Percentiles rank a stretch among this genome's conserved stretches.
Evolutionary conservation across 2,113 vertebrate genomes (phyloP).

Genomic region (Hipposideros armiger): DNA sequence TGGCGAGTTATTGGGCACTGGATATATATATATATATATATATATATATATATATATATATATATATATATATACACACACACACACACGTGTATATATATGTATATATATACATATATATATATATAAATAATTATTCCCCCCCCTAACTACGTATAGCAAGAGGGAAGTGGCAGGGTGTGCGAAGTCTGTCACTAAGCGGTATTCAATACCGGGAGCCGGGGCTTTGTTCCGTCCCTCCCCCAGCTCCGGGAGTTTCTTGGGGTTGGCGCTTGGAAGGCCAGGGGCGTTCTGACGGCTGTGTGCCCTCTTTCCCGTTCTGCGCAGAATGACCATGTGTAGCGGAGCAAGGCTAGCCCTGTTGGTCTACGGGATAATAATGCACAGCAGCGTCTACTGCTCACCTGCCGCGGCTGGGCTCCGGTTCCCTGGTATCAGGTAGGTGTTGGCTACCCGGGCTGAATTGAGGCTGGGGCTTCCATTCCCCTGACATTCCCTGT

Average conservation of each 20-base stretch:
- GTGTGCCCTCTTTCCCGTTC: slow-evolving; percentile 73
- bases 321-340: slow-evolving; percentile 94
- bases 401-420: slow-evolving; percentile 93
- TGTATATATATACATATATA: not conserved
- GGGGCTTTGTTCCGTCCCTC: not conserved
- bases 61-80: not conserved
- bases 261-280: slow-evolving; percentile 59
- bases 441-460: slow-evolving; percentile 75
- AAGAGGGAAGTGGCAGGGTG: slow-evolving; percentile 21
- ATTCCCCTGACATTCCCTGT: not conserved
- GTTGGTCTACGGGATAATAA: slow-evolving; percentile 96
- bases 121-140: not conserved
- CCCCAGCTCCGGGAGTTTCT: slow-evolving; percentile 17
- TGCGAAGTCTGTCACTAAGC: slow-evolving; percentile 8
- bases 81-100: not conserved
- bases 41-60: not conserved
- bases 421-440: slow-evolving; percentile 95
- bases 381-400: slow-evolving; percentile 95
- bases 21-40: not conserved
- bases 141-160: not conserved
- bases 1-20: slow-evolving; percentile 43
- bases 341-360: slow-evolving; percentile 94
- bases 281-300: slow-evolving; percentile 63
- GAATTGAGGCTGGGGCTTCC: not conserved
- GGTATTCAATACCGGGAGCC: not conserved